Evolutionary conservation across 2,888 invertebrate species (phyloP).

Genomic region (Melinopterus prodromus): DNA sequence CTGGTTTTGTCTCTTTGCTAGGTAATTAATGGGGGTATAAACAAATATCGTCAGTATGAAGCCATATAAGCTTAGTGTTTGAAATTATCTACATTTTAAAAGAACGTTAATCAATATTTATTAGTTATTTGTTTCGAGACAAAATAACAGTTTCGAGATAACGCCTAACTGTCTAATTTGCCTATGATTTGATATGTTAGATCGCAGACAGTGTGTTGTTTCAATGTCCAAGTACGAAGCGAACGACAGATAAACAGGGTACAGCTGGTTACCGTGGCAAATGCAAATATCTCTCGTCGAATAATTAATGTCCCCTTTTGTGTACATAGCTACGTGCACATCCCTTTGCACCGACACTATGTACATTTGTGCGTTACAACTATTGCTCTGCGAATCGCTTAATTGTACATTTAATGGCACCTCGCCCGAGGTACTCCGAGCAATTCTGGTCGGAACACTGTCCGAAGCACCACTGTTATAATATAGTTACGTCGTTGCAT

Average conservation of each 20-base stretch:
- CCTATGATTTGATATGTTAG: too few species aligned
- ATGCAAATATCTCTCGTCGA: slow-evolving; percentile 21
- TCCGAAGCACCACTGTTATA: slow-evolving; percentile 9
- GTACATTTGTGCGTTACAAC: slow-evolving; percentile 13
- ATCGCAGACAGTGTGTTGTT: too few species aligned
- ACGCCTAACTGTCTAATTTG: too few species aligned
- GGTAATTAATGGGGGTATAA: too few species aligned
- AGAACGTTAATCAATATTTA: too few species aligned
- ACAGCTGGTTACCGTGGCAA: slow-evolving; percentile 7
- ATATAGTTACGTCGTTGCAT: not conserved
- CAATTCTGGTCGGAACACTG: not conserved
- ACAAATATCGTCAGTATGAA: too few species aligned
- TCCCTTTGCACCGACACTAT: slow-evolving; percentile 9
- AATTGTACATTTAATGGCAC: slow-evolving; percentile 23
- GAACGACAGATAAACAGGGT: not conserved
- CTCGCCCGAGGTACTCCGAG: slow-evolving; percentile 5
- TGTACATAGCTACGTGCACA: slow-evolving; percentile 17
- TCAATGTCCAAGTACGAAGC: not conserved
- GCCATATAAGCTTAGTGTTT: too few species aligned
- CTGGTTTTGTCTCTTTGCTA: too few species aligned
- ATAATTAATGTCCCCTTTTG: slow-evolving; percentile 16
- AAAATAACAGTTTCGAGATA: too few species aligned
- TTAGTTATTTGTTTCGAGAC: too few species aligned
- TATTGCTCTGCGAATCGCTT: slow-evolving; percentile 16
- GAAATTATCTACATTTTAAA: too few species aligned